Evolutionary conservation across 2,113 vertebrate genomes (phyloP), one percentile per base, ranked within the genome.

Genomic region (Cynoglossus semilaevis): DNA sequence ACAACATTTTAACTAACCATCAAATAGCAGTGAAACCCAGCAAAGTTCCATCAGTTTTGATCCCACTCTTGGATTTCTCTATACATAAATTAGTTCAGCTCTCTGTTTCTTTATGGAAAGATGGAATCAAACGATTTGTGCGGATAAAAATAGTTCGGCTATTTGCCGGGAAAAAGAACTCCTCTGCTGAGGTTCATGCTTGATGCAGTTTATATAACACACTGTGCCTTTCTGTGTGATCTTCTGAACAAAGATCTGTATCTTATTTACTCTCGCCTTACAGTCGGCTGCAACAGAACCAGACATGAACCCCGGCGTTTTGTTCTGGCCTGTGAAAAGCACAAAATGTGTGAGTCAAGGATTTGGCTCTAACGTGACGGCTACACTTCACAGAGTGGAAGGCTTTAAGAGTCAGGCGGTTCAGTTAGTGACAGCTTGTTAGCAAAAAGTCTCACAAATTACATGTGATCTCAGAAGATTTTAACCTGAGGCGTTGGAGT

Each of bases 351-450:
- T 38, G 45, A 65, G 38, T 75, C 50, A 45, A 58, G 17, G 66
- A 67, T 36, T 61, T 56, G 35, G n/a, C 47, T 51, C 60, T 74
- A 58, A 62, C 51, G 63, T 43, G 56, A 15, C 59, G 69, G 58
- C 62, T 74, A n/a, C 69, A 74, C 77, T 72, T 67, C 64, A 77
- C 42, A 53, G 54, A 72, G 49, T 54, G 57, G 36, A 16, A 54
- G 59, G 67, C 19, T 72, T 70, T 67, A 60, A 64, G 43, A 62
- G 60, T 40, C 15, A 60, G 47, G 41, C 70, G 9, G 14, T 62
- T 58, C 51, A 35, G 38, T 56, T 53, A 66, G 40, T 69, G 51
- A 63, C 70, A 76, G 70, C 67, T 72, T 57, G 51, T 70, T 80
- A 65, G 58, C 22, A 48, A 68, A 76, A 49, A 58, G 51, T 53